Evolutionary conservation across 2,888 invertebrate genomes (phyloP).

Genomic region (Nephrotoma flavescens): DNA sequence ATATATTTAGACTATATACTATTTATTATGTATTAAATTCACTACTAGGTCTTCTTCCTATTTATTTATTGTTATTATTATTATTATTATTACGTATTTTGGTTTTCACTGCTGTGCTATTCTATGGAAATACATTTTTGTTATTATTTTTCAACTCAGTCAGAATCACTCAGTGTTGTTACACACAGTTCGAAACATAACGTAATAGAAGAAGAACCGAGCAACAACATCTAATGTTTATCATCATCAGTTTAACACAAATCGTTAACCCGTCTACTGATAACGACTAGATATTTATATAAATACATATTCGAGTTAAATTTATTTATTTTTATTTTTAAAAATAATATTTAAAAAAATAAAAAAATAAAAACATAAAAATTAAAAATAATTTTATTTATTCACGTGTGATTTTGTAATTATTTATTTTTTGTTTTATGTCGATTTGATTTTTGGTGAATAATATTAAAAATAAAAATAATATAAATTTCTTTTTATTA

Average conservation of each 20-base stretch:
- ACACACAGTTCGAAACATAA: neutral
- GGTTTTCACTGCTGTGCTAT: neutral
- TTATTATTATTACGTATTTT: neutral
- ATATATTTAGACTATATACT: too few relatives aligned
- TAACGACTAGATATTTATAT: neutral
- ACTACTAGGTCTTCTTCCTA: neutral
- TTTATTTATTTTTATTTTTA: neutral
- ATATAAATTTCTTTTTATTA: neutral
- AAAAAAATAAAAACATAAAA: neutral
- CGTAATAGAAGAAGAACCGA: neutral
- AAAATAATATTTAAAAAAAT: neutral
- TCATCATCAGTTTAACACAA: neutral
- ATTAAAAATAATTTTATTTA: neutral
- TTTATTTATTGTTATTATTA: neutral
- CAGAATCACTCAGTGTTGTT: neutral
- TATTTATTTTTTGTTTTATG: neutral
- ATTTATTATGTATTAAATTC: neutral
- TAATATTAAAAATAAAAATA: neutral
- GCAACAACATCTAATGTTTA: neutral
- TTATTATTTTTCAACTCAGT: neutral
- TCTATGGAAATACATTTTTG: neutral
- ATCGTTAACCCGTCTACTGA: neutral
- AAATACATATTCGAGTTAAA: neutral
- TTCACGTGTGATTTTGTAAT: neutral
- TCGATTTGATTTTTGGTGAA: neutral